Evolutionary conservation across 2,888 invertebrate species (phyloP).

Genomic region (Apotomis turbidana): DNA sequence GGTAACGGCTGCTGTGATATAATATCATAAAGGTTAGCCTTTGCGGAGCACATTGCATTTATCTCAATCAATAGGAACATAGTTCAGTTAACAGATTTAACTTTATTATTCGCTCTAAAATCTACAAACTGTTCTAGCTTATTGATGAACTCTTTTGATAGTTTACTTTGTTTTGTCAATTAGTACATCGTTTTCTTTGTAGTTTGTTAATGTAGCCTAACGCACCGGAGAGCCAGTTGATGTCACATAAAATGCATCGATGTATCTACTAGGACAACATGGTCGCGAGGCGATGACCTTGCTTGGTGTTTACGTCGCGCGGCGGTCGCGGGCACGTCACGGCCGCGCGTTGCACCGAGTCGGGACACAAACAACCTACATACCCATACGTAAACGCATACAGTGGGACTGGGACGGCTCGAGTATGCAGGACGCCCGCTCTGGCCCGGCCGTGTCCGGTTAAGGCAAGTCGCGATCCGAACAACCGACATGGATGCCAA

Average conservation of each 20-base stretch:
- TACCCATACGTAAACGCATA: slow-evolving; percentile 61
- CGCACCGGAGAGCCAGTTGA: slow-evolving; percentile 43
- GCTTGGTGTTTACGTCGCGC: slow-evolving; percentile 73
- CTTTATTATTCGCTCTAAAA: no score
- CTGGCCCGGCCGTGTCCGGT: slow-evolving; percentile 68
- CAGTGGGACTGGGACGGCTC: slow-evolving; percentile 51
- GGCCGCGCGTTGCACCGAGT: slow-evolving; percentile 73
- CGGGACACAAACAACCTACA: slow-evolving; percentile 77
- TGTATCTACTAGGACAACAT: slow-evolving; percentile 55
- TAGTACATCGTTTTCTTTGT: slow-evolving; percentile 9
- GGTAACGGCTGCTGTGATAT: background rate
- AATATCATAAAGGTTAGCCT: background rate
- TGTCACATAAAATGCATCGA: slow-evolving; percentile 55
- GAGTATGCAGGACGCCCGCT: slow-evolving; percentile 73
- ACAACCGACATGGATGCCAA: slow-evolving; percentile 62
- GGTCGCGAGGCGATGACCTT: slow-evolving; percentile 74
- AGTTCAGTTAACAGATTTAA: no score
- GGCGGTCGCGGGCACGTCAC: slow-evolving; percentile 72
- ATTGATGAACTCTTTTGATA: no score
- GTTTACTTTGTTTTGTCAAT: background rate
- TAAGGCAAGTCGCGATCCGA: slow-evolving; percentile 64
- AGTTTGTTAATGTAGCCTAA: background rate
- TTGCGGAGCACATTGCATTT: background rate
- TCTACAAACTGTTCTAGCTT: no score
- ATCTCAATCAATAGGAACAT: background rate